Percentiles rank a stretch among this genome's conserved stretches.
phyloP scores from a whole-genome alignment of 2,888 invertebrate species.

The Sminthurides aquaticus region DNA sequence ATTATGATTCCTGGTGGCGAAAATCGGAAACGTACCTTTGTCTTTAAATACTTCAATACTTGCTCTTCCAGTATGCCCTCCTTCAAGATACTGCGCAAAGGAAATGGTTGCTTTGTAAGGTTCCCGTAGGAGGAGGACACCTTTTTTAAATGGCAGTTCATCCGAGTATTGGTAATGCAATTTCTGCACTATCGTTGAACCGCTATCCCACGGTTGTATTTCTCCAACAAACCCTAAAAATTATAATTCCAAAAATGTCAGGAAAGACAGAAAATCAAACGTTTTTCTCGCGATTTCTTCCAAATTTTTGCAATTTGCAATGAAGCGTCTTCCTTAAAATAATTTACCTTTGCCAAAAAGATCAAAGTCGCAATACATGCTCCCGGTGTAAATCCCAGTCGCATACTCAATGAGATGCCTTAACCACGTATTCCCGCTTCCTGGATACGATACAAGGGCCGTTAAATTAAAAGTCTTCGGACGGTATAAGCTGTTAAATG shows the following conservation, averaged over 20 bases:
- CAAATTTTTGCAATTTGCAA: no score
- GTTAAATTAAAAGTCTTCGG: constrained; percentile 34
- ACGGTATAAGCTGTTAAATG: constrained; percentile 30
- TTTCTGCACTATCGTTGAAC: constrained; percentile 46
- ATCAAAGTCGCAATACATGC: constrained; percentile 44
- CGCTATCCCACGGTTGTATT: constrained; percentile 44
- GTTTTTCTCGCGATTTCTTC: not conserved
- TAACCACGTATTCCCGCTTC: constrained; percentile 46
- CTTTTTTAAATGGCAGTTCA: constrained; percentile 34
- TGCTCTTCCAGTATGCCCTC: constrained; percentile 46
- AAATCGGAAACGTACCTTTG: constrained; percentile 42
- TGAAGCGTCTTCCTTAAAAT: no score
- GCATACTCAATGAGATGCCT: constrained; percentile 45
- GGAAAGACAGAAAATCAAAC: not conserved
- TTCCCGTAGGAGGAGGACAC: constrained; percentile 45
- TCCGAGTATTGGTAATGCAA: constrained; percentile 42
- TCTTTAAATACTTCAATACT: constrained; percentile 44
- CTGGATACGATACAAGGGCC: constrained; percentile 45
- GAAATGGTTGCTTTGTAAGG: constrained; percentile 46
- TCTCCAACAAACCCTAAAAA: constrained; percentile 46
- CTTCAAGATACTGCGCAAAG: constrained; percentile 45
- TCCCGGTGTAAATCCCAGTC: constrained; percentile 46
- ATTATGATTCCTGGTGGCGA: no score
- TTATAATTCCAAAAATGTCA: not conserved
- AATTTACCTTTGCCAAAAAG: constrained; percentile 42